Evolutionary conservation across 2,113 vertebrate species (phyloP), one percentile per base, ranked within the genome.

Genomic region (Edolisoma coerulescens): DNA sequence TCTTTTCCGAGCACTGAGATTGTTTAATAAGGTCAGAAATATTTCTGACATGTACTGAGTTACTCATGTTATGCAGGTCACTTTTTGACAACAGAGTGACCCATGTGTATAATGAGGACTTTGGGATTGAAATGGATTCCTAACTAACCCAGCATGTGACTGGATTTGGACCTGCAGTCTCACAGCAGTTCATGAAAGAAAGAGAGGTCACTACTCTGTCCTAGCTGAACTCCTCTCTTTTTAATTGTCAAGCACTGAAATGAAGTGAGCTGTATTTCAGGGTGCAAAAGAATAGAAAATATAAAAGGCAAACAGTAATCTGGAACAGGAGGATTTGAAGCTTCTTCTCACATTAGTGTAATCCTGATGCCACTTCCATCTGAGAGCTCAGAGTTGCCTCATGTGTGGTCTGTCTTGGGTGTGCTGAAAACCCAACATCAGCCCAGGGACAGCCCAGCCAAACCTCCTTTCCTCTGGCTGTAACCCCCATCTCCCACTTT

Each of bases 11-110:
- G 88, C 94, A 92, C 2, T 0, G 56, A 89, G 95, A 54, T 86
- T 94, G 82, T 93, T 95, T 95, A 96, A 95, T 95, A 96, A 94
- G 93, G 90, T 94, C 95, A 96, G 88, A 80, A 91, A 67, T 97
- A 95, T 91, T 95, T 97, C 82, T 91, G 94, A 87, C 89, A 73
- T 84, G 77, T 93, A 82, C 87, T 83, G 70, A 96, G 90, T 81
- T 90, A 91, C 94, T 94, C 39, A 85, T 81, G 89, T 96, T 86
- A 85, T 89, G 74, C 96, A 84, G 84, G 94, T 96, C 87, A 91
- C 56, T 96, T 93, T 91, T 89, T 93, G 90, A 95, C 5, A 35
- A 94, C 89, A 93, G 69, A 90, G 59, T 84, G 93, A 93, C 91
- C 88, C 70, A 32, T 50, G 76, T 87, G 64, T 80, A 53, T 92